phyloP scores from a whole-genome alignment of 1,140 invertebrate genomes.

The Whitmania pigra region DNA sequence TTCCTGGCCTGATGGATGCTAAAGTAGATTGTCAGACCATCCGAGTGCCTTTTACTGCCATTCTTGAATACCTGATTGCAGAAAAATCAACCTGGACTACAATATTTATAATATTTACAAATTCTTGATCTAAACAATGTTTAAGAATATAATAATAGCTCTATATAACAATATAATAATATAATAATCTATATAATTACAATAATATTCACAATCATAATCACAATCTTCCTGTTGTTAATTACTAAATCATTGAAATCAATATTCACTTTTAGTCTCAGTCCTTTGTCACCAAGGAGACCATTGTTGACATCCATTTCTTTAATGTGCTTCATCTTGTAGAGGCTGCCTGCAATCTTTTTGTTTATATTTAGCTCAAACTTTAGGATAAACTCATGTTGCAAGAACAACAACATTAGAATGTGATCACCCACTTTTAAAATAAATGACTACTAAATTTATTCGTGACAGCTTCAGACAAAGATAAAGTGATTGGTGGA shows the following conservation, averaged over 20 bases:
- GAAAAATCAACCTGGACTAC: not conserved
- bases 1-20: conserved; percentile 1
- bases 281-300: conserved; percentile 32
- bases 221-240: too few species aligned
- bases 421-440: not conserved
- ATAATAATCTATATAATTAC: too few species aligned
- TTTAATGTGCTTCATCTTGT: conserved; percentile 35
- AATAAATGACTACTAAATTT: not conserved
- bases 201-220: too few species aligned
- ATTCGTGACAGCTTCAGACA: not conserved
- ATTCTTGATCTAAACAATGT: not conserved
- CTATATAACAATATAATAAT: too few species aligned
- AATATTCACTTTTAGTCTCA: conserved; percentile 33
- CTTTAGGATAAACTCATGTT: too few species aligned
- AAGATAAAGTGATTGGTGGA: too few species aligned
- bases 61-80: not conserved
- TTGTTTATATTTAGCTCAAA: too few species aligned
- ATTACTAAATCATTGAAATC: not conserved
- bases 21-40: not conserved
- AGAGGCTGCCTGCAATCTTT: conserved; percentile 29
- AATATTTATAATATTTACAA: not conserved
- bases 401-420: not conserved
- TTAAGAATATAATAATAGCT: too few species aligned
- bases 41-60: not conserved
- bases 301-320: conserved; percentile 29